Evolutionary conservation across 2,888 invertebrate species (phyloP), one percentile per base, ranked within the genome.

Genomic region (Eupelmus urozonus): DNA sequence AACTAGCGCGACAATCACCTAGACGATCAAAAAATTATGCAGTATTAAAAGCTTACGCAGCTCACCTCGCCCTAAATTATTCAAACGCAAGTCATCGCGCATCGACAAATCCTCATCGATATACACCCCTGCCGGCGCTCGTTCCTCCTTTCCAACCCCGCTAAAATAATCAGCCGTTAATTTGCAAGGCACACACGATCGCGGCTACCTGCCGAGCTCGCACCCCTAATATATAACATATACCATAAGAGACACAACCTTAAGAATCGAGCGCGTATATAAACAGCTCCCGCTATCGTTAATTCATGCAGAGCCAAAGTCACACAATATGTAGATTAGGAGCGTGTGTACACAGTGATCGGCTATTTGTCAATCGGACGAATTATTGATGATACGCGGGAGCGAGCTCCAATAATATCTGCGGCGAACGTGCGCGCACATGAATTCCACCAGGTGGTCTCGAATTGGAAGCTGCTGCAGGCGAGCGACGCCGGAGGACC

Each of bases 321-420:
- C 23, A 45, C n/a, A n/a, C 51, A 53, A 49, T 42, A 16, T 13
- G 27, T 40, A 66, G 71, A 55, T 76, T 76, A 60, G 72, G 7
- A 16, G 25, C 40, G 18, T 9, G 16, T 16, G 2, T 45, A 23
- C 49, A 18, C 11, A 13, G 2, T 18, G 27, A 29, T 20, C n/a
- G 59, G 53, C 71, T 60, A 72, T 77, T 77, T 72, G 72, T 72
- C 77, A 67, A 77, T 77, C 72, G 42, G 51, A 34, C n/a, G 51
- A 76, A 65, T 76, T 71, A 76, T 76, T 66, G 70, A 71, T 40
- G 70, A 57, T 42, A 23, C 42, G n/a, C 9, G 16, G 45, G 45
- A 13, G 45, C 45, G 45, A 2, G 45, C 20, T 51, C 13, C 60
- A 29, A 18, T 0, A 9, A 27, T n/a, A 71, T 62, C 49, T 3